phyloP scores from a whole-genome alignment of 2,113 vertebrate species.

The Tragelaphus scriptus region DNA sequence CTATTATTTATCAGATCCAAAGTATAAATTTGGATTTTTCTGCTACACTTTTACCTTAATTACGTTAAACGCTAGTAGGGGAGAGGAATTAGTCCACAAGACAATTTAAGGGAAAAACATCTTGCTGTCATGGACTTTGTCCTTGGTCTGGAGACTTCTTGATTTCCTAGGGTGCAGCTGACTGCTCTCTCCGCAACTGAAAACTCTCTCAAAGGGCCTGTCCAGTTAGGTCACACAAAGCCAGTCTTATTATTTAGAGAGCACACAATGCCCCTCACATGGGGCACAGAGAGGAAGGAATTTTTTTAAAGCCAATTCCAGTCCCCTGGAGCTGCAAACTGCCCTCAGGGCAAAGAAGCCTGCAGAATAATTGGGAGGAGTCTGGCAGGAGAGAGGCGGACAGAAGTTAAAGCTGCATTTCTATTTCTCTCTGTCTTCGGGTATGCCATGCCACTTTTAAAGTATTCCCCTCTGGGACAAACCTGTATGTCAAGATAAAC shows the following conservation, averaged over 20 bases:
- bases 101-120: background rate
- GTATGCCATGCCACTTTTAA: background rate
- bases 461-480: conserved; percentile 46
- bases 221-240: conserved; percentile 63
- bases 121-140: conserved; percentile 24
- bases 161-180: conserved; percentile 48
- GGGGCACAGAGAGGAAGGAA: conserved; percentile 52
- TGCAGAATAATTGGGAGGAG: conserved; percentile 70
- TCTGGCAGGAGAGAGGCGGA: background rate
- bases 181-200: conserved; percentile 16
- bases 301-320: conserved; percentile 67
- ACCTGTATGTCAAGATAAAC: conserved; percentile 57
- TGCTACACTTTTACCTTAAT: conserved; percentile 33
- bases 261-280: conserved; percentile 66
- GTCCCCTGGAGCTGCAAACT: conserved; percentile 61
- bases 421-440: background rate
- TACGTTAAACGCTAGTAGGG: background rate
- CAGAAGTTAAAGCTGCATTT: background rate
- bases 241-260: conserved; percentile 68
- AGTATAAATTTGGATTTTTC: background rate
- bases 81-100: conserved; percentile 18
- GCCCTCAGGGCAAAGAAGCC: conserved; percentile 64
- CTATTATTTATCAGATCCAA: background rate
- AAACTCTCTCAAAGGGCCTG: conserved; percentile 54
- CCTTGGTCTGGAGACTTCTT: conserved; percentile 54